Evolutionary conservation across 2,888 invertebrate genomes (phyloP), one percentile per base, ranked within the genome.

Genomic region (Monopis laevigella): DNA sequence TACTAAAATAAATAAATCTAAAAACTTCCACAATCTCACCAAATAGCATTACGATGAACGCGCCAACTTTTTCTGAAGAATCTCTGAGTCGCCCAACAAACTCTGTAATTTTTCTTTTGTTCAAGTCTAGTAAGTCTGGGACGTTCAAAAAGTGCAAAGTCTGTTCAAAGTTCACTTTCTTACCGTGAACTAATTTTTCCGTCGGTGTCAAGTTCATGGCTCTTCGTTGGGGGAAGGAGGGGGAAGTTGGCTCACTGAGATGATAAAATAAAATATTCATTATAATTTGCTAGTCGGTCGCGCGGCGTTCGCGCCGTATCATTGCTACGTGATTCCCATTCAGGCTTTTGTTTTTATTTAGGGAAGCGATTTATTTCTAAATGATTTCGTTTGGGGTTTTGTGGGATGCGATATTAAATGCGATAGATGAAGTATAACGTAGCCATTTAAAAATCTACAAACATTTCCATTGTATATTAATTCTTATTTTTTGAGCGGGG

Each of bases 191-290:
- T 77, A 78, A 78, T 78, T 80, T 80, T 80, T 78, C 75, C 66
- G 65, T 68, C 67, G 68, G 75, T 78, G 78, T 80, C 80, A 80
- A 78, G 78, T 78, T 80, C 78, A 80, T 56, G 74, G 74, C 65
- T 70, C 45, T 48, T 30, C 35, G 35, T 13, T 14, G 16, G 21
- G 34, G 16, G 27, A n/a, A 11, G 18, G 14, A 13, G 35, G 16
- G 35, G 41, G 32, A 16, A 30, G 11, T 19, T 16, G 41, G 35
- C 24, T 24, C 26, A 50, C 50, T 52, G 70, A 62, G 73, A 70
- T 73, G 75, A 77, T 75, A 74, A 75, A 78, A 77, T 80, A 78
- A 78, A 80, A 78, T 78, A 78, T 80, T 78, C 78, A 78, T 80
- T 77, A 80, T 77, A 73, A 77, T 75, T 46, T 73, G 72, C 74